Percentiles rank a stretch among this genome's conserved stretches.
Conservation (phyloP, 2,888 invertebrate species). For the Eurytoma californica region DNA sequence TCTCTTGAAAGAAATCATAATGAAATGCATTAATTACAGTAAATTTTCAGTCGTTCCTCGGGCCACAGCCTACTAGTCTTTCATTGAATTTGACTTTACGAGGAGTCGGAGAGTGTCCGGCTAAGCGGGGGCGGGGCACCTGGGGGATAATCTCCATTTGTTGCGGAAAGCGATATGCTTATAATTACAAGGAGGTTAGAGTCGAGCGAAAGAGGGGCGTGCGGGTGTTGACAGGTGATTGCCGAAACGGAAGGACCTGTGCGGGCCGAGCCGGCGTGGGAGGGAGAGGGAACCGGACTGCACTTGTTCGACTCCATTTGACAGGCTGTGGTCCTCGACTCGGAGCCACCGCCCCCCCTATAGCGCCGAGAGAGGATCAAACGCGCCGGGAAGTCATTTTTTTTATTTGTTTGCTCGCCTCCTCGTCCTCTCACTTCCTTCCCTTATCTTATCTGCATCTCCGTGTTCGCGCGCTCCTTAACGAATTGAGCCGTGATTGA, state of each 20-base stretch:
- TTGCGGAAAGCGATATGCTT: slow-evolving; percentile 23
- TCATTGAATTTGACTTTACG: no score
- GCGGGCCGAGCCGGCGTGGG: slow-evolving; percentile 6
- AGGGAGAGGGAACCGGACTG: slow-evolving; percentile 16
- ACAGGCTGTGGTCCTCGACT: slow-evolving; percentile 14
- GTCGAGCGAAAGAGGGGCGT: background rate
- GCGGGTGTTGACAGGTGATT: slow-evolving; percentile 30
- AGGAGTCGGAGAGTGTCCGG: no score
- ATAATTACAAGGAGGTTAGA: slow-evolving; percentile 32
- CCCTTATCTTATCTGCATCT: slow-evolving; percentile 39
- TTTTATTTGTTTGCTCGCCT: slow-evolving; percentile 41
- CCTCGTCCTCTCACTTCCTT: slow-evolving; percentile 10
- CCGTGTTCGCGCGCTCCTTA: slow-evolving; percentile 3
- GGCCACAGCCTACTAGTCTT: no score
- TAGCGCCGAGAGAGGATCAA: slow-evolving; percentile 49
- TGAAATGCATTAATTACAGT: no score
- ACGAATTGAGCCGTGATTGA: slow-evolving; percentile 10
- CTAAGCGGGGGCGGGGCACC: no score
- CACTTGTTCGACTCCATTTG: slow-evolving; percentile 18
- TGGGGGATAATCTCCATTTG: background rate
- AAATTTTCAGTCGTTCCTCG: no score
- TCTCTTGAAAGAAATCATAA: no score
- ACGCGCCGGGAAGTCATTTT: slow-evolving; percentile 59
- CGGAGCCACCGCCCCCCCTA: slow-evolving; percentile 11
- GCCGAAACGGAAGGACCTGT: slow-evolving; percentile 9